Base-by-base conservation (phyloP, 2,797 vertebrate species). In the Ciconia nigra region DNA sequence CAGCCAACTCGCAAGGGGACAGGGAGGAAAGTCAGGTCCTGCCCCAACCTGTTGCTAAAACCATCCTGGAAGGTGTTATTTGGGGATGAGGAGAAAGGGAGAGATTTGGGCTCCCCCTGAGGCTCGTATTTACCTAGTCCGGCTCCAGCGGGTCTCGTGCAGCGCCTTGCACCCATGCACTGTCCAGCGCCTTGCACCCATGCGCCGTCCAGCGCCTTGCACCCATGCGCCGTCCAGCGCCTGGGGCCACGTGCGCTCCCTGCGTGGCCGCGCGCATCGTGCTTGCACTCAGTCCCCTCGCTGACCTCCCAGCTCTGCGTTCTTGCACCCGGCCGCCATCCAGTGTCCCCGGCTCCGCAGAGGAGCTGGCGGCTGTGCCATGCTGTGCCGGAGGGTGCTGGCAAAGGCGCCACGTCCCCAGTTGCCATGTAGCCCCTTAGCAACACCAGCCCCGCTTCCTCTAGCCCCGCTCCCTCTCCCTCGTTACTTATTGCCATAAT, bases 211-310 rank as follows among this genome's bases (percentile, higher is more conserved):
- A 31, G 29, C 11, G 4, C 10, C 35, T 12, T 11, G 51, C 28
- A 54, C 52, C 52, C 52, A 19, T 8, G 52, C 52, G 12, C 29
- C 5, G 10, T 10, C 52, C 29, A 31, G 29, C 11, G 4, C 10
- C 29, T 8, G 22, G 29, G 11, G 29, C 54, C 59, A 9, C 4
- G 4, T 11, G 33, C 25, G 3, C 2, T 25, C 28, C 55, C 67
- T 15, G 28, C 31, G 6, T 0, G 33, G 31, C 31, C 2, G 1
- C 31, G 1, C 1, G 6, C 16, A 5, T 4, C 0, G 1, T 18
- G 46, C 17, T 33, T 2, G 13, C 4, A 5, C 14, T 5, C 5
- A 8, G 7, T 8, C 29, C 70, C 29, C 41, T 73, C 2, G 1
- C 28, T 24, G 14, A 28, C 17, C 9, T 31, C 20, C 57, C 33